Conservation (phyloP, 2,113 vertebrate species). For the Hemichromis elongatus region DNA sequence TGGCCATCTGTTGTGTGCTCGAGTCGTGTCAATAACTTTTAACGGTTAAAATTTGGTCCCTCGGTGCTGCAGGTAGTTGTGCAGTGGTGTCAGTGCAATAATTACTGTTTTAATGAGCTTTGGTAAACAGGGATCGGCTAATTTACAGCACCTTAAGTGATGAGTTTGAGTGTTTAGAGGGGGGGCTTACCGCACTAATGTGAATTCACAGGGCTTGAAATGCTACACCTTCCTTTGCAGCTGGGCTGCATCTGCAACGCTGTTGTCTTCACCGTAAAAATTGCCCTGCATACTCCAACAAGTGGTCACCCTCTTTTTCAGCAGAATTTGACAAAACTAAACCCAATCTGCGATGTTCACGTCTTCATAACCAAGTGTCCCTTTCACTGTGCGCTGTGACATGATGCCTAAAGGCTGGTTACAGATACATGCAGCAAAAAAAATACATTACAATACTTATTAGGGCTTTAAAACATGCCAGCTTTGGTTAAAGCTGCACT, state of each 20-base stretch:
- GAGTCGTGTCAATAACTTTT: slow-evolving; percentile 48
- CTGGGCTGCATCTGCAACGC: slow-evolving; percentile 95
- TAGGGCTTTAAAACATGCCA: neutral
- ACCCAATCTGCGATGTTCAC: neutral
- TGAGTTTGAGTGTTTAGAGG: slow-evolving; percentile 58
- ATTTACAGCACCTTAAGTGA: slow-evolving; percentile 64
- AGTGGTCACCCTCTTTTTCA: slow-evolving; percentile 20
- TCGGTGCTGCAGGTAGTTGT: slow-evolving; percentile 30
- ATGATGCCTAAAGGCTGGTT: neutral
- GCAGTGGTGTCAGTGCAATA: slow-evolving; percentile 70
- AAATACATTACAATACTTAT: neutral
- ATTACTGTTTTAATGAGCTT: slow-evolving; percentile 74
- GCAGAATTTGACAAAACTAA: slow-evolving; percentile 57
- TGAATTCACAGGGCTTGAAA: slow-evolving; percentile 83
- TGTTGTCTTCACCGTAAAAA: slow-evolving; percentile 82
- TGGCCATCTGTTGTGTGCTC: slow-evolving; percentile 44
- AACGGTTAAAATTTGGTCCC: slow-evolving; percentile 57
- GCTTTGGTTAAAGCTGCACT: neutral
- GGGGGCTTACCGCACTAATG: slow-evolving; percentile 66
- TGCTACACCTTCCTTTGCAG: slow-evolving; percentile 86
- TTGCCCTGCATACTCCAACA: slow-evolving; percentile 38
- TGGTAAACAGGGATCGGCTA: slow-evolving; percentile 30
- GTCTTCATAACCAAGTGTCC: slow-evolving; percentile 17
- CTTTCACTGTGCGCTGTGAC: neutral
- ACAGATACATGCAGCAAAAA: neutral